These are phyloP conservation scores for Gobio occitaniae DNA, from an alignment of 2,797 vertebrate genomes.

Conservation along the genomic window DNA sequence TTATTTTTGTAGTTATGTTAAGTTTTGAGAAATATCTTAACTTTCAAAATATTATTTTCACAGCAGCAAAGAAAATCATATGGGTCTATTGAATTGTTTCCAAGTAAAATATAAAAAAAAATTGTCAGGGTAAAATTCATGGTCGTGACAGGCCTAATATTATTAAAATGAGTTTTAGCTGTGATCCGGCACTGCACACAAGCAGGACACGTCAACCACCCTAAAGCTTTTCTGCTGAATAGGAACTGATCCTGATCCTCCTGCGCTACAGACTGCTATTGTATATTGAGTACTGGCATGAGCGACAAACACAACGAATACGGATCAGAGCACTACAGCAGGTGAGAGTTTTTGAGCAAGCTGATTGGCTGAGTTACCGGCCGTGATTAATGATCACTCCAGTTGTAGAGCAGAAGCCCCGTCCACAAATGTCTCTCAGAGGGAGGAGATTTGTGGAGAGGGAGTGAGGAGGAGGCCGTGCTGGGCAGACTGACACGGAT, in stretches of 20 bases:
- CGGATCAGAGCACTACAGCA: slow-evolving; percentile 36
- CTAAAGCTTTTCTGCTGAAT: not conserved
- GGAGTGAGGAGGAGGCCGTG: not conserved
- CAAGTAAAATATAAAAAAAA: not conserved
- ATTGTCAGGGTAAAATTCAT: not conserved
- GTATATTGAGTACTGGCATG: slow-evolving; percentile 51
- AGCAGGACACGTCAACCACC: not conserved
- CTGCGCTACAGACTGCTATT: slow-evolving; percentile 18
- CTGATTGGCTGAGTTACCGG: slow-evolving; percentile 54
- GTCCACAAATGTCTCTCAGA: slow-evolving; percentile 56
- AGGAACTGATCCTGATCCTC: slow-evolving; percentile 6
- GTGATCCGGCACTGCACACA: not conserved
- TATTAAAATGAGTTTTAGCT: not conserved
- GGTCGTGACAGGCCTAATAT: not conserved
- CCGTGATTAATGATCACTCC: slow-evolving; percentile 56
- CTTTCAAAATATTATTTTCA: not conserved
- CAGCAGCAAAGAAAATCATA: not conserved
- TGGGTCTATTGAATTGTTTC: not conserved
- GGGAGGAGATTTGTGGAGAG: slow-evolving; percentile 47
- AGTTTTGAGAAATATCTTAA: not conserved
- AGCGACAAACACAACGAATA: slow-evolving; percentile 66
- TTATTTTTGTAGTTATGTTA: too few species aligned
- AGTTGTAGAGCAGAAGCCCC: slow-evolving; percentile 58
- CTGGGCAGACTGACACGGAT: slow-evolving; percentile 3
- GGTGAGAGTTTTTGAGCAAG: slow-evolving; percentile 52